Percentiles rank a stretch among this genome's conserved stretches.
phyloP scores from a whole-genome alignment of 2,888 invertebrate genomes.

The Xestoiulus laeticollis region DNA sequence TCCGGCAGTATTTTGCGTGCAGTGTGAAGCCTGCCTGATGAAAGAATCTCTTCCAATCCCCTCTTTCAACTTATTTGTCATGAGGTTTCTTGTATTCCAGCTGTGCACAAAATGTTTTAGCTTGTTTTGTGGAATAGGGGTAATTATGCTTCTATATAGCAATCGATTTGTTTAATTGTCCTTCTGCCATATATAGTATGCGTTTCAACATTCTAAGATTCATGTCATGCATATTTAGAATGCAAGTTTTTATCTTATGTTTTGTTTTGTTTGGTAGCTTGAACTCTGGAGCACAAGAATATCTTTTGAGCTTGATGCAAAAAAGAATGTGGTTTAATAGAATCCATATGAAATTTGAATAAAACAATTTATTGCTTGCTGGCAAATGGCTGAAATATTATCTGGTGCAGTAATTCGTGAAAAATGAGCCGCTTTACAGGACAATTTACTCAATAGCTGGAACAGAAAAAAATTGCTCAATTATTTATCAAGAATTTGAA shows the following conservation, averaged over 20 bases:
- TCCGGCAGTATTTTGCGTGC: background rate
- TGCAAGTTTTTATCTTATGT: background rate
- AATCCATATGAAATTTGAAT: background rate
- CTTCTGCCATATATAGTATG: background rate
- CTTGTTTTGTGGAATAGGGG: background rate
- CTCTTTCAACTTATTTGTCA: background rate
- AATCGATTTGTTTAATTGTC: background rate
- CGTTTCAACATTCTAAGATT: background rate
- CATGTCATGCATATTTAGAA: background rate
- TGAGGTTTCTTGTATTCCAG: conserved; percentile 25
- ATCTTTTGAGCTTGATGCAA: background rate
- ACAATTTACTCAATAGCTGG: no score
- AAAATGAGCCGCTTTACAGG: background rate
- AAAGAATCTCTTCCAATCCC: background rate
- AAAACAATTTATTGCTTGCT: background rate
- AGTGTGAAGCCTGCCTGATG: background rate
- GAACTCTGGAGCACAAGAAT: background rate
- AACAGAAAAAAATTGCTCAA: no score
- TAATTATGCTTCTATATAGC: background rate
- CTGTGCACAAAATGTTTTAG: background rate
- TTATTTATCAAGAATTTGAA: no score
- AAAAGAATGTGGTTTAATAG: background rate
- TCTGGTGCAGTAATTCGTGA: background rate
- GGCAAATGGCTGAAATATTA: no score
- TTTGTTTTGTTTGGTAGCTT: background rate